Percentiles rank a stretch among this genome's conserved stretches.
These are phyloP conservation scores for Phrynosoma platyrhinos DNA, from an alignment of 2,113 vertebrate genomes.

Conservation along the genomic window DNA sequence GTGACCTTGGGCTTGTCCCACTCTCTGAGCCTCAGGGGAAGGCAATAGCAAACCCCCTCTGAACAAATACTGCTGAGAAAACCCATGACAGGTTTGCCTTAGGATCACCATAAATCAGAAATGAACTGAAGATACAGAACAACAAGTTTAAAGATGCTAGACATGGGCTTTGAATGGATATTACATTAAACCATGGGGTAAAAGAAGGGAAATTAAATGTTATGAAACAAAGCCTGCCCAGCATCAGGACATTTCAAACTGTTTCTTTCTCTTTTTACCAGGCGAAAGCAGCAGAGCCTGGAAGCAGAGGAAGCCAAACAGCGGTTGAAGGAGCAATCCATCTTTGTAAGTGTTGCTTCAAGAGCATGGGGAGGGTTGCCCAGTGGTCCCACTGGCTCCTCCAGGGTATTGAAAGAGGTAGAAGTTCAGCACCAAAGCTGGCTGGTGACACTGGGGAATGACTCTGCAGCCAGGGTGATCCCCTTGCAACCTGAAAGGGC, in stretches of 20 bases:
- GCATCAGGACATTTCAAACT: neutral
- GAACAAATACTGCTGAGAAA: no score
- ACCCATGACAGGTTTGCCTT: no score
- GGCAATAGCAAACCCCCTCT: no score
- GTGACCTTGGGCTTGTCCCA: no score
- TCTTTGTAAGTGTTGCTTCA: slow-evolving; percentile 81
- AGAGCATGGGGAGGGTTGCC: slow-evolving; percentile 4
- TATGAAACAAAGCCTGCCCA: neutral
- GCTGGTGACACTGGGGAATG: neutral
- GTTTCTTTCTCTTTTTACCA: slow-evolving; percentile 10
- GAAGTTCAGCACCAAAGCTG: slow-evolving; percentile 19
- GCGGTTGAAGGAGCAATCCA: slow-evolving; percentile 82
- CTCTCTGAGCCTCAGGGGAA: no score
- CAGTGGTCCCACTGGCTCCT: slow-evolving; percentile 14
- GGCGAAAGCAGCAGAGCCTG: slow-evolving; percentile 89
- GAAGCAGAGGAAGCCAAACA: slow-evolving; percentile 93
- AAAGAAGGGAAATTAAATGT: neutral
- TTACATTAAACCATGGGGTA: neutral
- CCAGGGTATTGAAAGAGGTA: slow-evolving; percentile 21
- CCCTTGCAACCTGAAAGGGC: neutral
- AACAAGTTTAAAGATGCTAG: neutral
- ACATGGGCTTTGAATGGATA: neutral
- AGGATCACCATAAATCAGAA: no score
- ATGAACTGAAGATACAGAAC: neutral
- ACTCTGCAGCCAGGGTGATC: neutral